Conservation (phyloP, 2,797 vertebrate genomes). For the Triplophysa bombifrons region DNA sequence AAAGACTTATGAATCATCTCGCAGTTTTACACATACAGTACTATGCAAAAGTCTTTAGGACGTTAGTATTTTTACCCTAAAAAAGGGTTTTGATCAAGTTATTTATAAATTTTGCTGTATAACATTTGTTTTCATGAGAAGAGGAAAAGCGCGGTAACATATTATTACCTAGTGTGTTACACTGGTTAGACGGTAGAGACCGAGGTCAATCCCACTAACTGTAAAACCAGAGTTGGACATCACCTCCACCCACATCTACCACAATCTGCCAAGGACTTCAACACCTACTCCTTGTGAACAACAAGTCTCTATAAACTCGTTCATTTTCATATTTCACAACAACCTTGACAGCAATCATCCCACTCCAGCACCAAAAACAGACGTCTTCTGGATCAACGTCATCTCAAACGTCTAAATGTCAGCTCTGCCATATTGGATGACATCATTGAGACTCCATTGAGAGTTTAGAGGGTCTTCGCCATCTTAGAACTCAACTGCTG, state of each 20-base stretch:
- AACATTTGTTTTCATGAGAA: not conserved
- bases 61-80: too few relatives aligned
- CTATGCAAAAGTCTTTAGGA: too few relatives aligned
- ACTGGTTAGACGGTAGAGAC: conserved; percentile 26
- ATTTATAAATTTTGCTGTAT: too few relatives aligned
- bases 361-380: conserved; percentile 31
- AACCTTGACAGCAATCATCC: conserved; percentile 19
- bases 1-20: too few relatives aligned
- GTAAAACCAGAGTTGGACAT: not conserved
- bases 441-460: conserved; percentile 26
- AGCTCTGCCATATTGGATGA: conserved; percentile 34
- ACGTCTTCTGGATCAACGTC: conserved; percentile 17
- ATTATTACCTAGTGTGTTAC: conserved; percentile 1
- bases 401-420: too few relatives aligned
- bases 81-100: too few relatives aligned
- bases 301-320: conserved; percentile 9
- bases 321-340: conserved; percentile 23
- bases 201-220: conserved; percentile 26
- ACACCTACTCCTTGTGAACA: conserved; percentile 25
- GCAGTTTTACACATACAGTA: too few relatives aligned
- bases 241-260: conserved; percentile 33
- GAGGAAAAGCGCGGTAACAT: not conserved
- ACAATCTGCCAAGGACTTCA: conserved; percentile 5
- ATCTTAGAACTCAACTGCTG: not conserved
- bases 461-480: conserved; percentile 27